These are phyloP conservation scores for Zosterops japonicus DNA, from an alignment of 2,113 vertebrate genomes.

Conservation along the genomic window DNA sequence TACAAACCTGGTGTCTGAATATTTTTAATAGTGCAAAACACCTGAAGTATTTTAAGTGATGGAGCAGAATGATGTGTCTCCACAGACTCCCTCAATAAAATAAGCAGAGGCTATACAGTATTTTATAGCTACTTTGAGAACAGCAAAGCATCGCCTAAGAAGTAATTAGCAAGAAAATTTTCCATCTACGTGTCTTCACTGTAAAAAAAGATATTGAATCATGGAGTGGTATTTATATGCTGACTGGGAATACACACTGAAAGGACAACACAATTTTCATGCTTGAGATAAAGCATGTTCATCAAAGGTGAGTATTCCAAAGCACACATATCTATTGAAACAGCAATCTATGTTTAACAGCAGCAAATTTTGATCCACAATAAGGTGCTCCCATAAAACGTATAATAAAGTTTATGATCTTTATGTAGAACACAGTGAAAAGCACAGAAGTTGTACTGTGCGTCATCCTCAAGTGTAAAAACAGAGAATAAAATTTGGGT, in stretches of 20 bases:
- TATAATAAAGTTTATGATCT: not conserved
- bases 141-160: not conserved
- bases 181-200: not conserved
- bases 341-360: not conserved
- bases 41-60: not conserved
- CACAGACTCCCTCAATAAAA: not conserved
- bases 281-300: not conserved
- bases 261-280: not conserved
- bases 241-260: not conserved
- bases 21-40: not conserved
- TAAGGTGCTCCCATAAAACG: not conserved
- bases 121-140: constrained; percentile 11
- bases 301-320: not conserved
- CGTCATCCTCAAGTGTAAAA: not conserved
- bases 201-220: not conserved
- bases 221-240: not conserved
- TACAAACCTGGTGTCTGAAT: not conserved
- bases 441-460: not conserved
- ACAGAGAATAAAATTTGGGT: not conserved
- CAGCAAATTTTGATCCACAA: not conserved
- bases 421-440: not conserved
- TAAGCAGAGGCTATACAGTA: not conserved
- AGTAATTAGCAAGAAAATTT: constrained; percentile 15
- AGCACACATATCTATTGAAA: not conserved
- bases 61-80: not conserved